Evolutionary conservation across 2,113 vertebrate genomes (phyloP).

Genomic region (Serinus canaria): DNA sequence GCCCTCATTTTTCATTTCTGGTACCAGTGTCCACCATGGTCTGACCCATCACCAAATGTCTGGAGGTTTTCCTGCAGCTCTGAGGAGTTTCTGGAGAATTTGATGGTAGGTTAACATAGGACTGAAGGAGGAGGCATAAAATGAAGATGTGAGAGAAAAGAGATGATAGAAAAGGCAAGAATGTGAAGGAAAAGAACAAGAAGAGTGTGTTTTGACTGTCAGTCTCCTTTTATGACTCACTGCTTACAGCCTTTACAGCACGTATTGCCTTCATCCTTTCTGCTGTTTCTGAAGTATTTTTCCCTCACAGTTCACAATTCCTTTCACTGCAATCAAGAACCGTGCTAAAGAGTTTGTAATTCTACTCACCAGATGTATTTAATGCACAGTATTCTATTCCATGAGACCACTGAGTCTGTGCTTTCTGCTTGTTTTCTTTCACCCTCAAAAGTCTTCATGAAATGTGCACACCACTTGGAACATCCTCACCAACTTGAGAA

Average conservation of each 20-base stretch:
- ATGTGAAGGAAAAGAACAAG: not conserved
- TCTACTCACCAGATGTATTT: not conserved
- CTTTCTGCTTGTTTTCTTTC: conserved; percentile 11
- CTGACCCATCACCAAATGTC: not conserved
- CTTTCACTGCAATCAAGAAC: conserved; percentile 39
- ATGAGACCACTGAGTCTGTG: not conserved
- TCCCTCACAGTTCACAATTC: not conserved
- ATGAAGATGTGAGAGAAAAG: not conserved
- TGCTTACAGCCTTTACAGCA: not conserved
- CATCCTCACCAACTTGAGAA: not conserved
- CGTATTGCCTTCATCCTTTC: not conserved
- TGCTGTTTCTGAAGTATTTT: not conserved
- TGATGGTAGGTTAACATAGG: not conserved
- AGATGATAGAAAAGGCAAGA: not conserved
- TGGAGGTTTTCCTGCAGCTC: not conserved
- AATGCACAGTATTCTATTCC: not conserved
- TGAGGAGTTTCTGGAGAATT: not conserved
- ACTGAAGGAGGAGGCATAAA: not conserved
- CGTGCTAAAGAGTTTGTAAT: not conserved
- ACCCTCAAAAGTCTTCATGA: not conserved
- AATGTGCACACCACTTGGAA: not conserved
- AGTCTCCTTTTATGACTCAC: not conserved
- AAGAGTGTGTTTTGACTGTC: not conserved
- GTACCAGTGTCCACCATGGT: not conserved
- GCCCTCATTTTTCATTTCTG: not conserved